phyloP scores from a whole-genome alignment of 2,113 vertebrate species.

The Cyanistes caeruleus region DNA sequence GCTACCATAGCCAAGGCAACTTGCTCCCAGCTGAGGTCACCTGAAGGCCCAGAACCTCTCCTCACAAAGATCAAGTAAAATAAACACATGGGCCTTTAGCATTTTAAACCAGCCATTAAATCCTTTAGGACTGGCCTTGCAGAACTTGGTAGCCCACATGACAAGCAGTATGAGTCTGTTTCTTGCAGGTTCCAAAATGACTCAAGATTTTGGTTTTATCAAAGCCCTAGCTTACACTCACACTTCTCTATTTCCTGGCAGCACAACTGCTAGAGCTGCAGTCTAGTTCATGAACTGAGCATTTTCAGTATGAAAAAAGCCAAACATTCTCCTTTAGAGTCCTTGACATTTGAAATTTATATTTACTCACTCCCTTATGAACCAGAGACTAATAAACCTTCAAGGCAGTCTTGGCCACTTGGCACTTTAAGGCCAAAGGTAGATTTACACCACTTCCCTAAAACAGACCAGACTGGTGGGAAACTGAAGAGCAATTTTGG shows the following conservation, averaged over 20 bases:
- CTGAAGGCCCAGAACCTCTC: not conserved
- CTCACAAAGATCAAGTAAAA: not conserved
- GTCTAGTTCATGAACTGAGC: accelerated
- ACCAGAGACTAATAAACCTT: not conserved
- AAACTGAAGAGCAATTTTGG: not conserved
- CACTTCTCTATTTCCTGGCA: not conserved
- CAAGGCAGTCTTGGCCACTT: not conserved
- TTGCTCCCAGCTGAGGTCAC: not conserved
- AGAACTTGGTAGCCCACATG: not conserved
- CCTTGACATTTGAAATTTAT: not conserved
- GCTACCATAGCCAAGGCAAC: not conserved
- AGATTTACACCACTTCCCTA: not conserved
- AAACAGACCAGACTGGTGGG: not conserved
- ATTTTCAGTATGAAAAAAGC: not conserved
- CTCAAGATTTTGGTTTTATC: not conserved
- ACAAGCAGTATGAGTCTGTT: not conserved
- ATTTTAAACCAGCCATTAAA: not conserved
- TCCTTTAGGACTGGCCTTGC: not conserved
- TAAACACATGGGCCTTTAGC: not conserved
- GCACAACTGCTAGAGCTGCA: not conserved
- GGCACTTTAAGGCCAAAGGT: not conserved
- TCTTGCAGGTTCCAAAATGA: not conserved
- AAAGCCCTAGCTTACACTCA: not conserved
- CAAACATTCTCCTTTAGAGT: not conserved
- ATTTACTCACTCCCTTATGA: not conserved